phyloP scores from a whole-genome alignment of 1,140 invertebrate genomes.

The Ctenoplectra terminalis region DNA sequence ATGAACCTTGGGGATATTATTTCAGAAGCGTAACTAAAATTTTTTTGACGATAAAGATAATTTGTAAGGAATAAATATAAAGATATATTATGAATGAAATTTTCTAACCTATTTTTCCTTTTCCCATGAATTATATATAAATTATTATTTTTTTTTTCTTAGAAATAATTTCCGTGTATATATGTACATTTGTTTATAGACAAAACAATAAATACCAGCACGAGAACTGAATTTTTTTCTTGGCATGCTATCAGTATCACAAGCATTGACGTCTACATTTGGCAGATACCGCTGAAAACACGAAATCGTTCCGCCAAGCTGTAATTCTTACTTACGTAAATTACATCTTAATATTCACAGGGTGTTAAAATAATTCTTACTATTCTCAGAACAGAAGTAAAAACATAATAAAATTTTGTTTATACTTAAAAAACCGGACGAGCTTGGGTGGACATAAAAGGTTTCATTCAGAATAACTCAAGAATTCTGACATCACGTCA shows the following conservation, averaged over 20 bases:
- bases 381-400: not conserved
- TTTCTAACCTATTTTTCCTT: too few species aligned
- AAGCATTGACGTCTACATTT: conserved; percentile 8
- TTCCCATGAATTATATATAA: not conserved
- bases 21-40: not conserved
- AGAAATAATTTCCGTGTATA: not conserved
- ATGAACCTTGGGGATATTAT: too few species aligned
- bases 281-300: conserved; percentile 7
- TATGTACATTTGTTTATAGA: not conserved
- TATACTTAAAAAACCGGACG: not conserved
- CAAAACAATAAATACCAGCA: not conserved
- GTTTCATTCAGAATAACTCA: not conserved
- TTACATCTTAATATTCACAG: not conserved
- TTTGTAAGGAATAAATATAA: not conserved
- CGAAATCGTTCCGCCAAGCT: not conserved
- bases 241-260: conserved; percentile 14
- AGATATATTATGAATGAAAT: not conserved
- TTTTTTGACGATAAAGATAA: not conserved
- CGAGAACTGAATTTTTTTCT: not conserved
- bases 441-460: not conserved
- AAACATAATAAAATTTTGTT: not conserved
- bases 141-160: too few species aligned
- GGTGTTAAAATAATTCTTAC: conserved; percentile 2
- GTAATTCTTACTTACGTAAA: not conserved
- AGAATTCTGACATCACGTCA: not conserved